Conservation (phyloP, 1,140 invertebrate genomes). For the Trichonephila clavipes region DNA sequence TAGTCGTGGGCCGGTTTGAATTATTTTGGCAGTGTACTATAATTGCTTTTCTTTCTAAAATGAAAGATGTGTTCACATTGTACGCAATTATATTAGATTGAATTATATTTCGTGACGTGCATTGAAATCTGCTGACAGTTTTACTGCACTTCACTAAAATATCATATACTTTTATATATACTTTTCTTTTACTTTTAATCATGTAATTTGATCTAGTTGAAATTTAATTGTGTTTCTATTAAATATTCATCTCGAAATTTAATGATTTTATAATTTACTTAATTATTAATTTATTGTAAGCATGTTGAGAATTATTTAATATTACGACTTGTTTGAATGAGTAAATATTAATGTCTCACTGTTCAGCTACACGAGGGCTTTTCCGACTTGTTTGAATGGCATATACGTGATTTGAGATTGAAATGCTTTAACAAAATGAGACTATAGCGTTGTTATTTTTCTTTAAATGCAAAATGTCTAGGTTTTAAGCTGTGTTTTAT, state of each 20-base stretch:
- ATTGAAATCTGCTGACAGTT: not conserved
- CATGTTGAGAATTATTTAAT: too few species aligned
- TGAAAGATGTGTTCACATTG: not conserved
- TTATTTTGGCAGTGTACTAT: not conserved
- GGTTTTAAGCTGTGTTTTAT: too few species aligned
- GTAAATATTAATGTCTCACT: too few species aligned
- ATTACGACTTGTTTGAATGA: too few species aligned
- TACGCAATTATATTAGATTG: not conserved
- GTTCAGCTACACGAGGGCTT: too few species aligned
- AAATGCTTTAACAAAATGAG: too few species aligned
- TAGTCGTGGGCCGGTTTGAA: not conserved
- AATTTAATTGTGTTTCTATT: not conserved
- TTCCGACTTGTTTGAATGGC: too few species aligned
- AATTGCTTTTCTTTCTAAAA: constrained; percentile 5
- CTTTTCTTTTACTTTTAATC: not conserved
- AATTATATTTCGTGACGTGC: not conserved
- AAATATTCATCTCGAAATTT: not conserved
- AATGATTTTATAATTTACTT: not conserved
- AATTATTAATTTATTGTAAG: not conserved
- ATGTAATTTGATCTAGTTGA: not conserved
- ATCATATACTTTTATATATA: not conserved
- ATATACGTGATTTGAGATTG: too few species aligned
- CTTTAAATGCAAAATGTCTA: too few species aligned
- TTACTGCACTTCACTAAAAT: not conserved
- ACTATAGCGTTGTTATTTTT: too few species aligned